Conservation (phyloP, 2,888 invertebrate species). For the Nomada ruficornis region DNA sequence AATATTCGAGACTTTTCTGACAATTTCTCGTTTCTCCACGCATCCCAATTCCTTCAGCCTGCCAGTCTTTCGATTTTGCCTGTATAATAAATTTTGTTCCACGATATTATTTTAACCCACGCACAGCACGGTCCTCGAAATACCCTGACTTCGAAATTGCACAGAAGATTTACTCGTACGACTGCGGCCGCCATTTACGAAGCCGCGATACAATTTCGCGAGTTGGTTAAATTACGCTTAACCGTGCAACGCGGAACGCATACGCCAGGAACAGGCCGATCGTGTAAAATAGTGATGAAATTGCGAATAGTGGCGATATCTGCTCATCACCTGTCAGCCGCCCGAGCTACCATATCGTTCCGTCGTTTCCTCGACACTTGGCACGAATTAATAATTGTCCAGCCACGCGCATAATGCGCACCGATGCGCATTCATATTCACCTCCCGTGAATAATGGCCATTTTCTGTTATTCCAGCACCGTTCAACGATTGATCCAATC, state of each 20-base stretch:
- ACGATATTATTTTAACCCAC: not conserved
- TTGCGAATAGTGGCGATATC: slow-evolving; percentile 58
- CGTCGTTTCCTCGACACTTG: slow-evolving; percentile 52
- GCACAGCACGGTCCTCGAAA: not conserved
- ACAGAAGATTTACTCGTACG: not conserved
- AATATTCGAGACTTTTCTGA: too few species aligned
- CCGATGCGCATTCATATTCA: slow-evolving; percentile 23
- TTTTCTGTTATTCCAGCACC: slow-evolving; percentile 20
- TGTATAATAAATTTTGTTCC: not conserved
- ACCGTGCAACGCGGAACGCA: slow-evolving; percentile 11
- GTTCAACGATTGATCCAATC: not conserved
- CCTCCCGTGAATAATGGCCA: slow-evolving; percentile 19
- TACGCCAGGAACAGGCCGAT: slow-evolving; percentile 43
- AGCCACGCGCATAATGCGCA: slow-evolving; percentile 33
- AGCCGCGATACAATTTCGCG: slow-evolving; percentile 22
- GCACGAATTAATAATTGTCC: slow-evolving; percentile 58
- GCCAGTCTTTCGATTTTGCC: not conserved
- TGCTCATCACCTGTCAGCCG: slow-evolving; percentile 45
- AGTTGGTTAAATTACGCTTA: slow-evolving; percentile 29
- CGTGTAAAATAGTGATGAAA: slow-evolving; percentile 57
- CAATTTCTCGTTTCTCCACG: too few species aligned
- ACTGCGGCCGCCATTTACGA: slow-evolving; percentile 10
- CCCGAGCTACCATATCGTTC: slow-evolving; percentile 50
- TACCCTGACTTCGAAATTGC: not conserved
- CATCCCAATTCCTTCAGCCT: too few species aligned